Percentiles rank a stretch among this genome's conserved stretches.
Conservation (phyloP, 2,797 vertebrate genomes). For the Gadopsis marmoratus region DNA sequence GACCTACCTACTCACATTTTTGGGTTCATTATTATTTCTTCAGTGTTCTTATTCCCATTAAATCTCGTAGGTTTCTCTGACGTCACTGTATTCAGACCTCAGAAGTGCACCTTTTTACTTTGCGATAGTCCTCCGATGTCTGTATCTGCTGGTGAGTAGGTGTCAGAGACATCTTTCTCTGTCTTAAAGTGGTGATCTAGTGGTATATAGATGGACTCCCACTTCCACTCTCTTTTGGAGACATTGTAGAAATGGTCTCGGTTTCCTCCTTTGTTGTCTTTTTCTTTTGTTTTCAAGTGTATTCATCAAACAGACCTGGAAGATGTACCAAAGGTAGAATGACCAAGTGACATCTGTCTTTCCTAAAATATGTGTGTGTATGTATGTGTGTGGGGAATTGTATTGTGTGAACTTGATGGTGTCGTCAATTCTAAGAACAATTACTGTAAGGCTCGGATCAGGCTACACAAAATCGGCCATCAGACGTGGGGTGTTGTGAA, state of each 20-base stretch:
- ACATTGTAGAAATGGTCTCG: neutral
- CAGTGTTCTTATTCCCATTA: neutral
- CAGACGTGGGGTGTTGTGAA: neutral
- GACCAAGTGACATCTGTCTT: neutral
- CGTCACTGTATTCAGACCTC: constrained; percentile 1
- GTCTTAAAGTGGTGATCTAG: neutral
- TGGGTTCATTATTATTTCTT: neutral
- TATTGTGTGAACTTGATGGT: neutral
- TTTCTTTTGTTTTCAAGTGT: neutral
- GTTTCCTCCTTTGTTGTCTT: neutral
- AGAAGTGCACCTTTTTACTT: constrained; percentile 4
- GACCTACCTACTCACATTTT: neutral
- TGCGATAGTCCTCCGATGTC: constrained; percentile 9
- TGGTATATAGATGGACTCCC: neutral
- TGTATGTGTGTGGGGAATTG: neutral
- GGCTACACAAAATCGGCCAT: neutral
- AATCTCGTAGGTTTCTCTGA: neutral
- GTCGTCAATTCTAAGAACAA: neutral
- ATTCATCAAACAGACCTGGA: neutral
- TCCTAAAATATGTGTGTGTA: neutral
- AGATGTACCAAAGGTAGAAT: neutral
- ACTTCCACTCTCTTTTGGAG: constrained; percentile 19
- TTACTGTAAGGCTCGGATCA: neutral
- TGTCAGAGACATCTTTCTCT: constrained; percentile 21
- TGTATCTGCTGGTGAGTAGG: constrained; percentile 1